Base-by-base conservation (phyloP, 2,888 invertebrate genomes). In the Syritta pipiens region DNA sequence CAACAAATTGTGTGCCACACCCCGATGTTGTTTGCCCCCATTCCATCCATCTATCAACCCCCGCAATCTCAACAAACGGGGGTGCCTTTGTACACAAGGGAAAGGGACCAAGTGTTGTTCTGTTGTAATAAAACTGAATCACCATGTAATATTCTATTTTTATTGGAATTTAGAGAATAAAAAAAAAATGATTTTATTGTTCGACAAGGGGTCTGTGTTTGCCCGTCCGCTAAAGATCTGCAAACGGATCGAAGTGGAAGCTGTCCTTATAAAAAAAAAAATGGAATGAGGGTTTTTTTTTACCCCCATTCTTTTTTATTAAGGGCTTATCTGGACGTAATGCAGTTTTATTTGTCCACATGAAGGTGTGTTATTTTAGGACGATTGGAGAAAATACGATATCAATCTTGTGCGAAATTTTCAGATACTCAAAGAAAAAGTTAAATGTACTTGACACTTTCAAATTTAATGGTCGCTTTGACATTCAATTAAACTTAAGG, bases 51-150 rank as follows among this genome's bases (percentile, higher is more conserved):
- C 6, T n/a, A n/a, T 12, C 32, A 28, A 22, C 20, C 22, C 32
- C 30, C 20, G 3, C 46, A 59, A 59, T 57, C 20, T 26, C 28
- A 59, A 44, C 30, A 30, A 57, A 28, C 22, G 30, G 7, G 14
- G n/a, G 24, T 9, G 9, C 4, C 3, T 12, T 17, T 19, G 26
- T 20, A n/a, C 28, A 6, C 17, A 28, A 17, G n/a, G 37, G n/a
- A 26, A 2, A 17, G 26, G 55, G 26, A 57, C 26, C 28, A 14
- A 40, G 40, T 55, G 28, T 24, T 40, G 10, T 26, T 28, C 10
- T 26, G 19, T 42, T 28, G 28, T 40, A 42, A 57, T 57, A 57
- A 57, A 57, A 40, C 28, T 10, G 40, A 28, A 57, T 57, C 28
- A 28, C 28, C 26, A 28, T 42, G 40, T 42, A 10, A 42, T 28